These are phyloP conservation scores for Cyclura pinguis DNA, from an alignment of 2,797 vertebrate species.

Conservation along the genomic window DNA sequence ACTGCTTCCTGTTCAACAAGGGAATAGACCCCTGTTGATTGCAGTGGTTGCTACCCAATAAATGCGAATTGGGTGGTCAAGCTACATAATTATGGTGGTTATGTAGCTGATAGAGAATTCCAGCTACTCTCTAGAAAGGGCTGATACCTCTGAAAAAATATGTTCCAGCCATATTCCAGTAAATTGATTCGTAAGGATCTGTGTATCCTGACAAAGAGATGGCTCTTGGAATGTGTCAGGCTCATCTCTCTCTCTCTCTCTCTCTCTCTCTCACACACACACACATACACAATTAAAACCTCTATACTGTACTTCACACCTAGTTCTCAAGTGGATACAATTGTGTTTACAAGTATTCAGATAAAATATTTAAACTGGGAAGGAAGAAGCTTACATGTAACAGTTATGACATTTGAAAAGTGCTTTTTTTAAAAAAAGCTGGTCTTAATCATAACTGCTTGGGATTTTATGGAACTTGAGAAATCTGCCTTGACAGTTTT, in stretches of 20 bases:
- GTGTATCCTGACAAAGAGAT: constrained; percentile 27
- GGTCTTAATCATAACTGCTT: constrained; percentile 10
- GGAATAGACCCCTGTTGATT: too few species aligned
- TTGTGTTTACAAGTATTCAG: constrained; percentile 44
- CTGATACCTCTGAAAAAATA: too few species aligned
- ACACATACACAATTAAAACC: not conserved
- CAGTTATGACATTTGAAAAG: not conserved
- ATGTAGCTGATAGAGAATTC: too few species aligned
- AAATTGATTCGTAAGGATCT: not conserved
- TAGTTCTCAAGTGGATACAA: constrained; percentile 34
- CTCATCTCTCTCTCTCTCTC: not conserved
- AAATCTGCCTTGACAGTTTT: constrained; percentile 41
- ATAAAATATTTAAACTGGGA: constrained; percentile 52
- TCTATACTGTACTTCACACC: constrained; percentile 28
- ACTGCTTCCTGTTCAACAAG: not conserved
- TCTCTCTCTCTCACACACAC: constrained; percentile 17
- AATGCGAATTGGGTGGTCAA: too few species aligned
- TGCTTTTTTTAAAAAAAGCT: constrained; percentile 24
- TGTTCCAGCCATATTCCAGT: too few species aligned
- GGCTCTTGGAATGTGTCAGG: constrained; percentile 31
- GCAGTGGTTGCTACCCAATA: too few species aligned
- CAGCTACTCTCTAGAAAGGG: too few species aligned
- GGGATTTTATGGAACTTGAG: constrained; percentile 36
- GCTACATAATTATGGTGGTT: too few species aligned
- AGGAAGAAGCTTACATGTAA: constrained; percentile 22